Conservation (phyloP, 2,797 vertebrate species). For the Gymnodraco acuticeps region DNA sequence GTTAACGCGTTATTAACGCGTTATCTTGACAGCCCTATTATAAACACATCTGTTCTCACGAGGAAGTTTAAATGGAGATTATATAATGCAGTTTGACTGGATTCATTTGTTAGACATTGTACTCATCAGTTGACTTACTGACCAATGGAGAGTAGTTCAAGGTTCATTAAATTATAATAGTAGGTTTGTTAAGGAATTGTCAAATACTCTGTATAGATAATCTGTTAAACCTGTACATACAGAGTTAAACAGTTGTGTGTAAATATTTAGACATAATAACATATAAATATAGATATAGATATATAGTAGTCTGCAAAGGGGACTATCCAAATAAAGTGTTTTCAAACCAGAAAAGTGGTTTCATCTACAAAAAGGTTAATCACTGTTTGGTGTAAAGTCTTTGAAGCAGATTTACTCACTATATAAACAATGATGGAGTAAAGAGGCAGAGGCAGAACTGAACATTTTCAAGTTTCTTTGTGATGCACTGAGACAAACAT, state of each 20-base stretch:
- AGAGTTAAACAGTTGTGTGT: too few species aligned
- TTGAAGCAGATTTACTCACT: not conserved
- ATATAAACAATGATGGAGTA: not conserved
- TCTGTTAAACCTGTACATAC: too few species aligned
- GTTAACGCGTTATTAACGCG: too few species aligned
- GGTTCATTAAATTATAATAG: too few species aligned
- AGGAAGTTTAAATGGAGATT: constrained; percentile 18
- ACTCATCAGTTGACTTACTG: not conserved
- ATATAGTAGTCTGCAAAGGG: too few species aligned
- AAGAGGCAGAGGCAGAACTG: not conserved
- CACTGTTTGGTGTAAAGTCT: not conserved
- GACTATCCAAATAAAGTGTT: not conserved
- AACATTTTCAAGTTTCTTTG: not conserved
- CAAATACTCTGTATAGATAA: too few species aligned
- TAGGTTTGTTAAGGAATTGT: too few species aligned
- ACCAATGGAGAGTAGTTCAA: too few species aligned
- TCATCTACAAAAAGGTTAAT: not conserved
- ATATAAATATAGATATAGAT: too few species aligned
- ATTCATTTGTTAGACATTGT: not conserved
- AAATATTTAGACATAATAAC: too few species aligned
- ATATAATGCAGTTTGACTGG: constrained; percentile 3
- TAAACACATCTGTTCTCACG: constrained; percentile 31
- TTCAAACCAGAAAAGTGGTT: not conserved
- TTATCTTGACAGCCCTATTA: too few species aligned
- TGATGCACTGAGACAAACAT: not conserved